Evolutionary conservation across 30 jellyfish, hydroid and myxozoan genomes (phyloP).

Genomic region (Aurelia coerulea): DNA sequence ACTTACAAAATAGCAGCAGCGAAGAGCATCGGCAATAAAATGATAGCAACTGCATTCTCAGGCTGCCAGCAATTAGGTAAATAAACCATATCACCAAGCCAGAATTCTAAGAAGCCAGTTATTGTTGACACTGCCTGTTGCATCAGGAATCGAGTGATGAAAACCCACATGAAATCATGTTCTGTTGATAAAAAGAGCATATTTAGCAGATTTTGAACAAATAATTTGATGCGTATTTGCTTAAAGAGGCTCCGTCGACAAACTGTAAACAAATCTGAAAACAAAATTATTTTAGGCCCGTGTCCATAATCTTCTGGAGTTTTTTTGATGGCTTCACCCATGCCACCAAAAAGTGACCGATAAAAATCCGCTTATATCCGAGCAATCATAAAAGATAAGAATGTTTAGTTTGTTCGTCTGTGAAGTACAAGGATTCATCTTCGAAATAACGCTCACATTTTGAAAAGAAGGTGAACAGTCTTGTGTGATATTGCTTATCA

Average conservation of each 20-base stretch:
- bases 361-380: too few relatives aligned
- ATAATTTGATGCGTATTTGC: background rate
- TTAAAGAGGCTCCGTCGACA: background rate
- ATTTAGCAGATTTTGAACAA: background rate
- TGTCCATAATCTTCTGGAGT: too few relatives aligned
- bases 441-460: too few relatives aligned
- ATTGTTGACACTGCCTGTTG: slow-evolving; percentile 97
- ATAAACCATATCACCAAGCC: slow-evolving; percentile 98
- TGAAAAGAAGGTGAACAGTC: too few relatives aligned
- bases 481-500: too few relatives aligned
- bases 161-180: slow-evolving; percentile 94
- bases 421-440: too few relatives aligned
- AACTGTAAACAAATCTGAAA: too few relatives aligned
- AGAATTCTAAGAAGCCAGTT: slow-evolving; percentile 90
- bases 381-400: too few relatives aligned
- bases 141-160: slow-evolving; percentile 91
- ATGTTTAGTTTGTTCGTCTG: too few relatives aligned
- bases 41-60: slow-evolving; percentile 91
- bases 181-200: slow-evolving; percentile 38
- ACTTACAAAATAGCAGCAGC: slow-evolving; percentile 98
- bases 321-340: too few relatives aligned
- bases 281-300: too few relatives aligned
- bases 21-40: slow-evolving; percentile 80
- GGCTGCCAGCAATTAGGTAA: slow-evolving; percentile 98
- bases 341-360: too few relatives aligned